Conservation (phyloP, 1,140 invertebrate species). For the Tetragnatha versicolor region DNA sequence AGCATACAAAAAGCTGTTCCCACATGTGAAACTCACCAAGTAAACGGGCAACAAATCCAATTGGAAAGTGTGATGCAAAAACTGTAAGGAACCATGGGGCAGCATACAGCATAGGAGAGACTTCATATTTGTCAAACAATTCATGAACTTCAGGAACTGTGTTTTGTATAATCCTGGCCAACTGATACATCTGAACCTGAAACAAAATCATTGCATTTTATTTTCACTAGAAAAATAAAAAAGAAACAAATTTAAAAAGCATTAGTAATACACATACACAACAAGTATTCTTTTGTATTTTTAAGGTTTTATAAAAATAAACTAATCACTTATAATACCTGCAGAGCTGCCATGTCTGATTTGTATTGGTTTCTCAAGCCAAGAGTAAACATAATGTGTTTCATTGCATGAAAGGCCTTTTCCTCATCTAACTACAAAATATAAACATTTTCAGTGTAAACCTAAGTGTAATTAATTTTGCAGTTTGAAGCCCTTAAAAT, state of each 20-base stretch:
- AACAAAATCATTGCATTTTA: conserved; percentile 62
- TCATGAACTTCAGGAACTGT: conserved; percentile 83
- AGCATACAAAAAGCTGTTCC: background rate
- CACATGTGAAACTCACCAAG: conserved; percentile 74
- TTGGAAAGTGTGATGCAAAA: conserved; percentile 94
- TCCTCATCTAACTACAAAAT: conserved; percentile 84
- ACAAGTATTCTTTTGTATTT: background rate
- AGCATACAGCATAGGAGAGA: conserved; percentile 91
- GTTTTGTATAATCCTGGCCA: conserved; percentile 88
- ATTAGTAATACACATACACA: background rate
- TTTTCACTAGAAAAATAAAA: background rate
- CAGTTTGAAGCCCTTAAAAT: background rate
- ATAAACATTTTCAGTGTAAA: background rate
- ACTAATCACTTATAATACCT: conserved; percentile 66
- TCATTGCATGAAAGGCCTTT: conserved; percentile 83
- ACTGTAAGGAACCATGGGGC: conserved; percentile 95
- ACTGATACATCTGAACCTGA: conserved; percentile 84
- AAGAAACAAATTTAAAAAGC: background rate
- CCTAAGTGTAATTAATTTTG: background rate
- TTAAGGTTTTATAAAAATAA: background rate
- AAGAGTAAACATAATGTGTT: conserved; percentile 89
- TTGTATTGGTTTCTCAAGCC: conserved; percentile 87
- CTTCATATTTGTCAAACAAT: conserved; percentile 88
- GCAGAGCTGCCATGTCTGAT: conserved; percentile 91
- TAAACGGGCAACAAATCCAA: conserved; percentile 91